Base-by-base conservation (phyloP, 2,113 vertebrate genomes). In the Semicossyphus pulcher region DNA sequence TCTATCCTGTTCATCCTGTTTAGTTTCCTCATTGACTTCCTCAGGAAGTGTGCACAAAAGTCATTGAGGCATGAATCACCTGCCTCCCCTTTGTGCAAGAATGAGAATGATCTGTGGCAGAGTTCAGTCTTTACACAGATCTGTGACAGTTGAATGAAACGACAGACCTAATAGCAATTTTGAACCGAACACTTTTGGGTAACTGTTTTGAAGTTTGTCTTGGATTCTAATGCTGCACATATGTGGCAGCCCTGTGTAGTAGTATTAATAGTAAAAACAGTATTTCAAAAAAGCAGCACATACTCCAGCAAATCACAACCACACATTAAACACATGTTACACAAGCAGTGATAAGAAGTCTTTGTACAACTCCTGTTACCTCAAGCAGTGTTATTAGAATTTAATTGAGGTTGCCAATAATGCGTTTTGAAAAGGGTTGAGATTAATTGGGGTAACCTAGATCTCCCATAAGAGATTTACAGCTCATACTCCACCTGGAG, bases 1-100 rank as follows among this genome's bases (percentile, higher is more conserved):
- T 77, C 74, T 52, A 80, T 85, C 76, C 66, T 74, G 70, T 75
- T 74, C 62, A 63, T 47, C 14, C 41, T 75, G 56, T 56, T 75
- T 69, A 72, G 85, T 81, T 86, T 89, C 88, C 87, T 54, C 49
- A 54, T 34, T 41, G 34, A 83, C 84, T 90, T 91, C 88, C 89
- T 86, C 83, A 65, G 60, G 63, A 86, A 84, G 32, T 84, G 65
- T 71, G 76, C 23, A 76, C 76, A 71, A 84, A 71, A 76, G 84
- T 78, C 77, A 86, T 69, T 66, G 34, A 62, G 72, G 37, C 0
- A 14, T 78, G 73, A 87, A 80, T 85, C 84, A 90, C 77, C 74
- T 78, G 76, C 72, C 60, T 44, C 36, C 23, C 12, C 65, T 81
- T 82, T 91, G 72, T 85, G 84, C 82, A 81, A 84, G 58, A 81